Evolutionary conservation across 2,113 vertebrate species (phyloP).

Genomic region (Corythaeola cristata): DNA sequence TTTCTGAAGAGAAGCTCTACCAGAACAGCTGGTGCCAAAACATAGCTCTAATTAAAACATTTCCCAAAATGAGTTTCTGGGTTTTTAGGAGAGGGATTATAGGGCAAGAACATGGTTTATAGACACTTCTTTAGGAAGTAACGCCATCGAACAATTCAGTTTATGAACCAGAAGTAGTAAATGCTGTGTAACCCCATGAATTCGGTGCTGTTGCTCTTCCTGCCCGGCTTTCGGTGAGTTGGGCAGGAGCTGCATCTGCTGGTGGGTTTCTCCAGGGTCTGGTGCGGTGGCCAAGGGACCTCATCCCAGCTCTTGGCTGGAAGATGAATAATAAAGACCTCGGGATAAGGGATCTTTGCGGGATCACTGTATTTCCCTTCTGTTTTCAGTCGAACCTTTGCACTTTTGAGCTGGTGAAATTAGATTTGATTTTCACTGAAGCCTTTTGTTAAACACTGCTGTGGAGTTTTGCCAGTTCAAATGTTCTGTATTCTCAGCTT

Average conservation of each 20-base stretch:
- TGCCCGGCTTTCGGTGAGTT: background rate
- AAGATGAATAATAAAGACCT: background rate
- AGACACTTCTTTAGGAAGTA: background rate
- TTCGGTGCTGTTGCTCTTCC: background rate
- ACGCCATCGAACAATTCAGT: background rate
- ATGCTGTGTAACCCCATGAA: background rate
- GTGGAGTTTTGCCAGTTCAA: constrained; percentile 34
- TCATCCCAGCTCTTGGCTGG: background rate
- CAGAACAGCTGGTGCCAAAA: background rate
- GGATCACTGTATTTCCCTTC: background rate
- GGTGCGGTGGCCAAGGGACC: no score
- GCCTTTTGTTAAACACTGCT: background rate
- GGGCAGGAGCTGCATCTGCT: background rate
- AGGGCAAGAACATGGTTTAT: background rate
- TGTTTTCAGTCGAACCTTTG: background rate
- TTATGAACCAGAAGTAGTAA: background rate
- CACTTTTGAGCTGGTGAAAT: background rate
- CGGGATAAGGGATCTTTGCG: background rate
- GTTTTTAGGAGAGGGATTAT: background rate
- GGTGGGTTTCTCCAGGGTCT: background rate
- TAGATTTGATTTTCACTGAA: background rate
- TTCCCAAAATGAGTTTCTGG: background rate
- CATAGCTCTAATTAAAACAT: background rate
- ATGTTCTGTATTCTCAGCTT: constrained; percentile 15
- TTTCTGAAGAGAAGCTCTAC: background rate